Base-by-base conservation (phyloP, 2,888 invertebrate species). In the Nephrotoma flavescens region DNA sequence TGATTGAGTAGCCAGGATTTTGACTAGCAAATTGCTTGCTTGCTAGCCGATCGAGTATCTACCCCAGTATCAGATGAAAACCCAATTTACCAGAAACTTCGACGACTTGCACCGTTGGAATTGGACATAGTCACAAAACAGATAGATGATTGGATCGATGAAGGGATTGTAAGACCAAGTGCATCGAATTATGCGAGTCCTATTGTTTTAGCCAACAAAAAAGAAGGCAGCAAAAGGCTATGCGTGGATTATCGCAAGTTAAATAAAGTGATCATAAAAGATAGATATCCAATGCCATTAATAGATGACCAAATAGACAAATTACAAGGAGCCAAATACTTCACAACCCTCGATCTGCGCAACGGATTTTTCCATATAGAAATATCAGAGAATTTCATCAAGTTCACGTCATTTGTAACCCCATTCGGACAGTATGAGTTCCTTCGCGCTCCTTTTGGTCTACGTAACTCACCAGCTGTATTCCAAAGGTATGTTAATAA, bases 281-380 rank as follows among this genome's bases (percentile, higher is more conserved):
- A 88, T 86, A 88, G 87, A 87, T 89, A 88, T 86, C 87, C 89
- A 2, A 42, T 90, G 41, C 90, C 89, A 0, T 41, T 89, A 12
- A 89, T 90, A 4, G 89, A 90, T 9, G 90, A 90, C 57, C 89
- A 89, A 85, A 44, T 91, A 4, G 89, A 90, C 44, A 87, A 88
- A 47, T 87, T 90, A 2, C 88, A 89, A 85, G 89, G 89, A 6
- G 89, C 89, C 6, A 88, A 86, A 9, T 89, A 87, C 71, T 90
- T 90, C 83, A 90, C 88, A 4, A 89, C 89, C 6, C 87, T 90
- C 4, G 89, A 90, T 86, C 86, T 91, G 2, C 88, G 89, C 4
- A 90, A 89, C 42, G 90, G 90, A 0, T 90, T 90, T 87, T 90
- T 90, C 71, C 90, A 91, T 86, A 89, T 91, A 0, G 88, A 88